Evolutionary conservation across 2,888 invertebrate genomes (phyloP).

Genomic region (Drosophila meridionalis): DNA sequence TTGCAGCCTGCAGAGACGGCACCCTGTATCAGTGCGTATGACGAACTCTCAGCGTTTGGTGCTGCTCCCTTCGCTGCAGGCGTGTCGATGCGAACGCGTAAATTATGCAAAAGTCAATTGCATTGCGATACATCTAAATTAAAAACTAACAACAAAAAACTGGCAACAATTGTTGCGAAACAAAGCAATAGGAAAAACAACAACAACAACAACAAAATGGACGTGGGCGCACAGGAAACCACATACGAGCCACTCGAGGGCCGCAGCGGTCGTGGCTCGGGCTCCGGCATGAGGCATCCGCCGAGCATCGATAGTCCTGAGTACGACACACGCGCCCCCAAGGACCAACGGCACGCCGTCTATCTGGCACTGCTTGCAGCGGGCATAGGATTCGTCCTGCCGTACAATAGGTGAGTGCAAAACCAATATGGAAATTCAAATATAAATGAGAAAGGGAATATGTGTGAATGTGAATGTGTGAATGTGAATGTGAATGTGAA

Average conservation of each 20-base stretch:
- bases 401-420: conserved; percentile 92
- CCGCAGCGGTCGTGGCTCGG: conserved; percentile 57
- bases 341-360: conserved; percentile 84
- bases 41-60: conserved; percentile 21
- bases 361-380: conserved; percentile 89
- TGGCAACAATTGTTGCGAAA: conserved; percentile 14
- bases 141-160: not conserved
- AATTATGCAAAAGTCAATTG: conserved; percentile 56
- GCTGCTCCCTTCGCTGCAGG: conserved; percentile 26
- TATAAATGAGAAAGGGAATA: not conserved
- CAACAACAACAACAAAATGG: conserved; percentile 43
- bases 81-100: conserved; percentile 36
- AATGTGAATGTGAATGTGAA: not conserved
- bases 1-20: conserved; percentile 30
- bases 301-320: conserved; percentile 84
- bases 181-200: conserved; percentile 5
- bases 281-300: conserved; percentile 70
- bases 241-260: conserved; percentile 85
- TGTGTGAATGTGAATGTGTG: not conserved
- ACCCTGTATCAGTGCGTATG: conserved; percentile 54
- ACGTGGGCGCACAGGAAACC: conserved; percentile 81
- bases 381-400: conserved; percentile 95
- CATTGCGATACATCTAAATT: conserved; percentile 25
- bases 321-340: conserved; percentile 83
- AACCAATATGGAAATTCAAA: conserved; percentile 5